These are phyloP conservation scores for Archips crataeganus DNA, from an alignment of 2,888 invertebrate genomes.

Conservation along the genomic window DNA sequence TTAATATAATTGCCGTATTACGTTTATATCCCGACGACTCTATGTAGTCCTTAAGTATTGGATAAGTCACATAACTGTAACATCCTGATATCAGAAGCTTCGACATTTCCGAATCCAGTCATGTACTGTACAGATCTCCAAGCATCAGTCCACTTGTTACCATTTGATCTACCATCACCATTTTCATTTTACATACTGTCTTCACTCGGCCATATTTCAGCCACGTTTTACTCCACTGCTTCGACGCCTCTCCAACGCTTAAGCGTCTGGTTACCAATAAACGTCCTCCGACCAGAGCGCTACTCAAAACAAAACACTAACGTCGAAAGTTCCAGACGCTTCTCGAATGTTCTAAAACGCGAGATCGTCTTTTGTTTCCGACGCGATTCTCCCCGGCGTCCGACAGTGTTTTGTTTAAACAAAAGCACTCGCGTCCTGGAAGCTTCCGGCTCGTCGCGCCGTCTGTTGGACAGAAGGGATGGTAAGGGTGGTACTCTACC, in stretches of 20 bases:
- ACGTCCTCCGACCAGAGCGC: neutral
- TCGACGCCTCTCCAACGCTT: neutral
- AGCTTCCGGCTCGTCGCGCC: neutral
- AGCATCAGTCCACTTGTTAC: slow-evolving; percentile 10
- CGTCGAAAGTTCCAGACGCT: slow-evolving; percentile 3
- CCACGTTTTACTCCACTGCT: neutral
- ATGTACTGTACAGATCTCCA: neutral
- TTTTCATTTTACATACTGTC: neutral
- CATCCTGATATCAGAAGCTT: neutral
- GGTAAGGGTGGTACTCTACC: slow-evolving; percentile 67
- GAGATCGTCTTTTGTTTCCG: neutral
- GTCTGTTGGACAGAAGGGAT: neutral
- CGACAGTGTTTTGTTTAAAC: neutral
- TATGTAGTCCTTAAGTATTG: neutral
- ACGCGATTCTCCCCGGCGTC: neutral
- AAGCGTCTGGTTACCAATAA: neutral
- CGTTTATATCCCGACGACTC: neutral
- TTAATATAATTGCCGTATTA: neutral
- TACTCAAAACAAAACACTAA: slow-evolving; percentile 7
- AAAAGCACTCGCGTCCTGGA: slow-evolving; percentile 8
- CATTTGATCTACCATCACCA: slow-evolving; percentile 8
- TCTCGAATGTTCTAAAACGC: neutral
- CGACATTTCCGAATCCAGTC: neutral
- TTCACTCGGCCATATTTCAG: neutral
- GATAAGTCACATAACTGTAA: neutral